Conservation (phyloP, 2,797 vertebrate genomes). For the Eulemur mongoz region DNA sequence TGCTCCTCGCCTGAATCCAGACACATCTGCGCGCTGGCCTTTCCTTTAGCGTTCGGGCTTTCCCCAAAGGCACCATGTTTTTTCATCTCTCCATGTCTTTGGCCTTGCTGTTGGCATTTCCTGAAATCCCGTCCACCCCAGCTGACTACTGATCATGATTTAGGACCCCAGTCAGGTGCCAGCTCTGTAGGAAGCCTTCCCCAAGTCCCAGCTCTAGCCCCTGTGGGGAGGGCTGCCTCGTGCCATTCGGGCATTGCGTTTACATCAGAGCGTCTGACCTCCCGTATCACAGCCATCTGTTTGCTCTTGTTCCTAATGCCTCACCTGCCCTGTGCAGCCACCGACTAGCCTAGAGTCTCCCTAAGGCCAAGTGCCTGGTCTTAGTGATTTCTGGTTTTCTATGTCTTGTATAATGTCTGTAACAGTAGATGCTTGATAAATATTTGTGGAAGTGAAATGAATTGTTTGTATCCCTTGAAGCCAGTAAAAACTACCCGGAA, state of each 20-base stretch:
- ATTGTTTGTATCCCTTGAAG: background rate
- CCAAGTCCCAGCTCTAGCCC: background rate
- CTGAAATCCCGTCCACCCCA: background rate
- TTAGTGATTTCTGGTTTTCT: background rate
- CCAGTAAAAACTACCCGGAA: background rate
- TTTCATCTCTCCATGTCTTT: background rate
- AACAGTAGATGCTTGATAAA: background rate
- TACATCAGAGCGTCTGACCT: background rate
- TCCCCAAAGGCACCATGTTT: background rate
- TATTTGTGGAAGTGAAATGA: background rate
- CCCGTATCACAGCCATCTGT: background rate
- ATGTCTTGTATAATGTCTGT: background rate
- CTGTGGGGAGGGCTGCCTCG: rapidly evolving
- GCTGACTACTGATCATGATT: background rate
- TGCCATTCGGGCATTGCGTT: rapidly evolving
- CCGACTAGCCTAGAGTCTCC: background rate
- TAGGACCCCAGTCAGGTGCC: background rate
- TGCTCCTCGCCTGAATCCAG: background rate
- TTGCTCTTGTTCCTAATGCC: background rate
- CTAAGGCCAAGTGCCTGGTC: background rate
- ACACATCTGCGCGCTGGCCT: rapidly evolving
- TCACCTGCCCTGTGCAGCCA: rapidly evolving
- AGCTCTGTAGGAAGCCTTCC: background rate
- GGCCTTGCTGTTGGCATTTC: background rate
- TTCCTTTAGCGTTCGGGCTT: background rate